Evolutionary conservation across 2,113 vertebrate species (phyloP), one percentile per base, ranked within the genome.

Genomic region (Hemiscyllium ocellatum): DNA sequence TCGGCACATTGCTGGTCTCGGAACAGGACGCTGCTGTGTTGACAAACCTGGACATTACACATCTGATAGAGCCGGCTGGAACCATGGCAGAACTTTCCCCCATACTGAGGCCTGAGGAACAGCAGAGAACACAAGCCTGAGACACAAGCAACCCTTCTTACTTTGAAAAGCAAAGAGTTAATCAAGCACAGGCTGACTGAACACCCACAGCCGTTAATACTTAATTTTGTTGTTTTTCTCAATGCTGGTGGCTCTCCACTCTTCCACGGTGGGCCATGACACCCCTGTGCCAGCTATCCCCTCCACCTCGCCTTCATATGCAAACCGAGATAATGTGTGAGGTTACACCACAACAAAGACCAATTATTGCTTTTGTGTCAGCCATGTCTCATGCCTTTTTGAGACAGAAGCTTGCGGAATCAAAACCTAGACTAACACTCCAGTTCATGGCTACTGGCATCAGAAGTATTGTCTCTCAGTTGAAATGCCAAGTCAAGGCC

Each of bases 1-100:
- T 99, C 99, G 0, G 98, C 98, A 3, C 99, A 99, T 97, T 99
- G 99, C 97, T 99, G 99, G 70, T 98, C 98, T 93, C 99, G 98
- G 97, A 99, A 99, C 96, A 98, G 98, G 96, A 98, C 96, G 6
- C 97, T 97, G 0, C 96, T 97, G 12, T 96, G 96, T 20, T 97
- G 97, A 94, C 99, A 99, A 0, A 97, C 97, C 95, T 97, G 97
- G 95, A 96, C 96, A 94, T 98, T 99, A 96, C 99, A 99, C 42
- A 99, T 98, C 95, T 99, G 98, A 97, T 99, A 98, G 94, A 98
- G 96, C 72, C 98, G 98, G 95, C 97, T 96, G 47, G 98, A 98
- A 0, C 99, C 99, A 0, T 98, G 97, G 96, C 99, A 99, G 97
- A 99, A 99, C 96, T 98, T 98, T 87, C 99, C 99, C 0, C 98